Conservation (phyloP, 2,113 vertebrate species). For the Myotis brandtii region DNA sequence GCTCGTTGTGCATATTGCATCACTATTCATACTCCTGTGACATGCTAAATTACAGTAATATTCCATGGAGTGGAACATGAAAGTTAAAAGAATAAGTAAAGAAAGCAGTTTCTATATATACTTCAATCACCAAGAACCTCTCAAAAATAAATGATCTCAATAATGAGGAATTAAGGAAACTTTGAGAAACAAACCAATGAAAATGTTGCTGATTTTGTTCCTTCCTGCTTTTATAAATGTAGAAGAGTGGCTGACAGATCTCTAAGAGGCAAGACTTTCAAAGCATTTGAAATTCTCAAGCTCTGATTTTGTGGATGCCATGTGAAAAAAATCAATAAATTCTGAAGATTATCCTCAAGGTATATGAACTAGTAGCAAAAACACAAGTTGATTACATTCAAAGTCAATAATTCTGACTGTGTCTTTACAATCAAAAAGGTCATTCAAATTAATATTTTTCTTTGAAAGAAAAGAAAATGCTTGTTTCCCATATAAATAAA, state of each 20-base stretch:
- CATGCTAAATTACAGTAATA: neutral
- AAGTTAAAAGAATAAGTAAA: conserved; percentile 12
- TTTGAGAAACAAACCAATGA: conserved; percentile 26
- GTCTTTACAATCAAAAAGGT: neutral
- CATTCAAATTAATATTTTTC: conserved; percentile 39
- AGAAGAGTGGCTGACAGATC: neutral
- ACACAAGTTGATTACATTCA: conserved; percentile 26
- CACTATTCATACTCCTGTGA: neutral
- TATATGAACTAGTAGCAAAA: neutral
- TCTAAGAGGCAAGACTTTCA: conserved; percentile 35
- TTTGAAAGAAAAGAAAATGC: neutral
- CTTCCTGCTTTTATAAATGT: conserved; percentile 14
- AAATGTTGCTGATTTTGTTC: neutral
- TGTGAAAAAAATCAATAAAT: conserved; percentile 30
- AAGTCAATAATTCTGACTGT: neutral
- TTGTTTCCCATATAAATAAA: neutral
- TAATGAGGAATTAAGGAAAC: neutral
- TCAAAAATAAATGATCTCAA: neutral
- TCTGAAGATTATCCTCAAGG: conserved; percentile 41
- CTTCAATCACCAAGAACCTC: neutral
- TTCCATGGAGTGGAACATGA: too few species aligned
- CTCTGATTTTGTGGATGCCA: conserved; percentile 41
- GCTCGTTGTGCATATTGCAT: neutral
- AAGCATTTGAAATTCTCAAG: conserved; percentile 52
- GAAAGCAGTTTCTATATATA: neutral